phyloP scores from a whole-genome alignment of 2,797 vertebrate genomes.

The Pampus argenteus region DNA sequence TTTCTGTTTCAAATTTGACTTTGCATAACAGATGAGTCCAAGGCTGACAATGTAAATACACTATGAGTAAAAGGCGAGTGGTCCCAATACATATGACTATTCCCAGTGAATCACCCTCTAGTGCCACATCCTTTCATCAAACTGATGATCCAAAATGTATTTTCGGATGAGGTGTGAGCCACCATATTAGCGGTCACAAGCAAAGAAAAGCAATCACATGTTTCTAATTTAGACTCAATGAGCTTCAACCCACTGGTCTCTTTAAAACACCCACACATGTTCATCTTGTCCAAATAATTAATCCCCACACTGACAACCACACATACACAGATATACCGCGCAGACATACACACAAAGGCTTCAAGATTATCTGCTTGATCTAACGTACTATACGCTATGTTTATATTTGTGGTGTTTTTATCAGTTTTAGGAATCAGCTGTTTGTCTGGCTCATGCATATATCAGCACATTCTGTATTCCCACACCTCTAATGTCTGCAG shows the following conservation, averaged over 20 bases:
- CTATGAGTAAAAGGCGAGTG: constrained; percentile 67
- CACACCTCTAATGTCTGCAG: constrained; percentile 45
- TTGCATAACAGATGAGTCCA: constrained; percentile 56
- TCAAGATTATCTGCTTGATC: constrained; percentile 40
- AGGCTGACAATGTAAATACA: constrained; percentile 66
- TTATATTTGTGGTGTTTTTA: constrained; percentile 52
- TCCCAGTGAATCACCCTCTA: constrained; percentile 60
- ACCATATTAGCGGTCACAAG: constrained; percentile 48
- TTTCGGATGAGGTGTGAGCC: constrained; percentile 35
- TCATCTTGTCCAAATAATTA: constrained; percentile 62
- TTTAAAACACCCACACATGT: constrained; percentile 68
- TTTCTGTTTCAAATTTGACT: constrained; percentile 36
- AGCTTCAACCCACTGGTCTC: constrained; percentile 55
- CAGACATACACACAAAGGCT: constrained; percentile 8
- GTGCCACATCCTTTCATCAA: constrained; percentile 33
- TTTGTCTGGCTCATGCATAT: constrained; percentile 27
- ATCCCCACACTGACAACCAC: constrained; percentile 37
- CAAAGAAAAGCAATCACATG: constrained; percentile 63
- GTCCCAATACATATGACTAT: constrained; percentile 57
- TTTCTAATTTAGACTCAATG: constrained; percentile 62
- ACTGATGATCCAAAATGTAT: constrained; percentile 27
- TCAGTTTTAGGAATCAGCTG: constrained; percentile 48
- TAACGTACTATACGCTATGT: constrained; percentile 29
- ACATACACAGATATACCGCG: constrained; percentile 6
- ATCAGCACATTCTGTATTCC: constrained; percentile 49